These are phyloP conservation scores for Teleopsis dalmanni DNA, from an alignment of 1,140 invertebrate genomes.

Conservation along the genomic window DNA sequence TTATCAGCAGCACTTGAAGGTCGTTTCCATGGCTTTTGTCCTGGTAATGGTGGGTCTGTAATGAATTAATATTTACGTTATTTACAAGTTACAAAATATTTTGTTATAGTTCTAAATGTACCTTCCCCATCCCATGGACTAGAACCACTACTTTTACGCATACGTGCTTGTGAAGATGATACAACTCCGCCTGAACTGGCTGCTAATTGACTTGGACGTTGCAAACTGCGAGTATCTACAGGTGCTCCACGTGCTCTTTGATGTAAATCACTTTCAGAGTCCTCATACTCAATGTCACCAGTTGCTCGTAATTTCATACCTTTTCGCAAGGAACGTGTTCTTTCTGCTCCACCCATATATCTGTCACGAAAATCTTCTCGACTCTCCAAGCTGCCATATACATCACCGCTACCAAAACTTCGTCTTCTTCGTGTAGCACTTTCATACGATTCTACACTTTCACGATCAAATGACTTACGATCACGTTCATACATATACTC, in stretches of 20 bases:
- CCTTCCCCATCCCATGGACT: constrained; percentile 53
- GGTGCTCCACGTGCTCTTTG: constrained; percentile 4
- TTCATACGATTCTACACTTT: constrained; percentile 42
- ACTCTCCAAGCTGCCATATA: constrained; percentile 39
- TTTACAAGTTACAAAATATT: neutral
- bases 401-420: constrained; percentile 41
- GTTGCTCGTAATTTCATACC: constrained; percentile 29
- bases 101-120: constrained; percentile 8
- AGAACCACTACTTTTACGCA: constrained; percentile 44
- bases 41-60: constrained; percentile 45
- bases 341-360: constrained; percentile 14
- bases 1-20: constrained; percentile 55
- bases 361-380: constrained; percentile 38
- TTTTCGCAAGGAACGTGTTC: constrained; percentile 35
- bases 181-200: constrained; percentile 14
- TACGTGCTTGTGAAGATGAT: constrained; percentile 19
- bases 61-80: constrained; percentile 9
- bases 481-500: constrained; percentile 19
- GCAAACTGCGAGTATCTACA: constrained; percentile 27
- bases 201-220: constrained; percentile 29
- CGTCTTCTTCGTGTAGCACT: constrained; percentile 30
- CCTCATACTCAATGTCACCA: constrained; percentile 41
- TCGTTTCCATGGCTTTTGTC: constrained; percentile 53
- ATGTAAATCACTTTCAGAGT: constrained; percentile 38
- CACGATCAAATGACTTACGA: constrained; percentile 41